Evolutionary conservation across 2,888 invertebrate species (phyloP).

Genomic region (Drosophila meridionalis): DNA sequence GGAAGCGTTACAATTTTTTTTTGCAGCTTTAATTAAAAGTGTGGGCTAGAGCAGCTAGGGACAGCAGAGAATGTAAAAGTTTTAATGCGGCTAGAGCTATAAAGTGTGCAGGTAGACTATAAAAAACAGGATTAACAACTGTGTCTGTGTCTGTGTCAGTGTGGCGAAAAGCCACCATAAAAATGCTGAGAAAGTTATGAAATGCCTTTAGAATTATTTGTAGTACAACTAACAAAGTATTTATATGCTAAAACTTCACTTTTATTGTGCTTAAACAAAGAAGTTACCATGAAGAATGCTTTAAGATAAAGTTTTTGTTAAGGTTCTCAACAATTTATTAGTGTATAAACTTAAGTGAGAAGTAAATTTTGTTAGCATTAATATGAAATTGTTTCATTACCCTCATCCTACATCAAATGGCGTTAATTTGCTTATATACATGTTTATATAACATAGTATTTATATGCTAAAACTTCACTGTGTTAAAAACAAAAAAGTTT

Average conservation of each 20-base stretch:
- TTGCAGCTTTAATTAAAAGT: slow-evolving; percentile 69
- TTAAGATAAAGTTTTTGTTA: neutral
- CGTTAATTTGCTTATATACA: no score
- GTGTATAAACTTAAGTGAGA: no score
- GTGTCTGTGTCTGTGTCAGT: neutral
- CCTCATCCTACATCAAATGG: no score
- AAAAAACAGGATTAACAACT: slow-evolving; percentile 30
- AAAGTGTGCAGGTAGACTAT: slow-evolving; percentile 34
- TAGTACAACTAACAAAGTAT: neutral
- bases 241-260: neutral
- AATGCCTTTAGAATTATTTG: slow-evolving; percentile 5
- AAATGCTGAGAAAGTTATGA: neutral
- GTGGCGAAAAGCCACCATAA: neutral
- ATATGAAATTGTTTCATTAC: no score
- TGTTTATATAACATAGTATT: neutral
- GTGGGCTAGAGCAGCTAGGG: slow-evolving; percentile 11
- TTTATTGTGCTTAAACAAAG: neutral
- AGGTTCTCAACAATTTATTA: neutral
- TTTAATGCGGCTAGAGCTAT: slow-evolving; percentile 39
- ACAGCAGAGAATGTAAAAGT: slow-evolving; percentile 36
- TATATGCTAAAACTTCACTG: neutral
- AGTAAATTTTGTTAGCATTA: no score
- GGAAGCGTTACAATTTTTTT: slow-evolving; percentile 25
- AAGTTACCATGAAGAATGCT: neutral
- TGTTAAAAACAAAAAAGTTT: neutral